Evolutionary conservation across 2,888 invertebrate genomes (phyloP), one percentile per base, ranked within the genome.

Genomic region (Argyresthia goedartella): DNA sequence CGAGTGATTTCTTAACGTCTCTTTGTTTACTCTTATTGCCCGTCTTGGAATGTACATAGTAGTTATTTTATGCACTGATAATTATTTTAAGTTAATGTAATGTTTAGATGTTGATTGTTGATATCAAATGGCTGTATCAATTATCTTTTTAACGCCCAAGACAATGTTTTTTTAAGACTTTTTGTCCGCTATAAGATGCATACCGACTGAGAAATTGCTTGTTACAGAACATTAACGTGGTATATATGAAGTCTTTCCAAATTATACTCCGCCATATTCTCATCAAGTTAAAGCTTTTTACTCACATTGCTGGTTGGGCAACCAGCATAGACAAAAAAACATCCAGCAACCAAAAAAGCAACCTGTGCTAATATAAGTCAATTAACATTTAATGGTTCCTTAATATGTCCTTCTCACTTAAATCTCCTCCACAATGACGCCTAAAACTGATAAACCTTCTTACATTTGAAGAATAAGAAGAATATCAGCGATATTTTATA

Each of bases 11-110:
- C 56, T 63, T 70, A 65, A 71, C 66, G 62, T 63, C 62, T 68
- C 65, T 60, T 57, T 65, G 67, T 71, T 65, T 57, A 60, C 62
- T 65, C 69, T 66, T 66, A 68, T 67, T 71, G 64, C 72, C 75
- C 71, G 71, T 75, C 66, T 76, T 63, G 67, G 72, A 65, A 61
- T 82, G 82, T 85, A 84, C 63, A 84, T 84, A 79, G 61, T 73
- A 79, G 69, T 57, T 75, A 78, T 66, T 76, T 73, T 68, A 73
- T 78, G 82, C 85, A 85, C 85, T 81, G 81, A 82, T 79, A 77
- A 73, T 76, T 63, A 64, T 65, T 63, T 70, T 74, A 81, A 81
- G 79, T 80, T 81, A 78, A 73, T 67, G 73, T 55, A 66, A 66
- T 69, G 59, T 56, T 65, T 78, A 77, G 73, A 57, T 68, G 60